Conservation (phyloP, 2,113 vertebrate species). For the Pholis gunnellus region DNA sequence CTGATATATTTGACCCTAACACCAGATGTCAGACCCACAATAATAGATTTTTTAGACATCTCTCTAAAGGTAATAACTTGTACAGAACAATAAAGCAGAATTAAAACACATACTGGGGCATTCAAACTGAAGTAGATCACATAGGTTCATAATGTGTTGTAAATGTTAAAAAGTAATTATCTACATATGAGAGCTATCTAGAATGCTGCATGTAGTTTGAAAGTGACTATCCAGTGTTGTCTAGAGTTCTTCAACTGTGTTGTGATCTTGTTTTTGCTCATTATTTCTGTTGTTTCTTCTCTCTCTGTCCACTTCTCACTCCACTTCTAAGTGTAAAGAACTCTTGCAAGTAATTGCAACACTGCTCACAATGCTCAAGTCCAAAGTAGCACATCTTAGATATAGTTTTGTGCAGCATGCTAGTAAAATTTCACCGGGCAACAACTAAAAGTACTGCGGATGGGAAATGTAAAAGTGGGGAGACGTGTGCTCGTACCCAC, state of each 20-base stretch:
- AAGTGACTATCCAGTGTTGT: background rate
- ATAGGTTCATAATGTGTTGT: background rate
- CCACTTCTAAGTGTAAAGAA: slow-evolving; percentile 19
- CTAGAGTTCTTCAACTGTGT: slow-evolving; percentile 9
- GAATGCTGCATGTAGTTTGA: background rate
- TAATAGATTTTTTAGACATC: slow-evolving; percentile 3
- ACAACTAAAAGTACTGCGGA: background rate
- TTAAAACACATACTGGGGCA: background rate
- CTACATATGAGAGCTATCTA: background rate
- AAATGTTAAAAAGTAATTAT: background rate
- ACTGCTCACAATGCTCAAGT: slow-evolving; percentile 1
- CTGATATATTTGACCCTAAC: background rate
- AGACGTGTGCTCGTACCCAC: background rate
- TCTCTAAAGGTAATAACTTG: background rate
- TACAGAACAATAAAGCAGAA: background rate
- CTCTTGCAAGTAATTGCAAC: slow-evolving; percentile 55
- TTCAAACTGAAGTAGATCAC: background rate
- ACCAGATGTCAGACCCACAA: slow-evolving; percentile 2
- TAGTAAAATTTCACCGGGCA: slow-evolving; percentile 7
- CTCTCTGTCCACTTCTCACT: slow-evolving; percentile 30
- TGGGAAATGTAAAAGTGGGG: background rate
- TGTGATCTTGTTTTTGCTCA: slow-evolving; percentile 57
- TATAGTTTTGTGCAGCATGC: background rate
- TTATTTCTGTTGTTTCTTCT: slow-evolving; percentile 56
- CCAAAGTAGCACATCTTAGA: slow-evolving; percentile 7